Evolutionary conservation across 2,113 vertebrate species (phyloP), one percentile per base, ranked within the genome.

Genomic region (Megaceryle maxima): DNA sequence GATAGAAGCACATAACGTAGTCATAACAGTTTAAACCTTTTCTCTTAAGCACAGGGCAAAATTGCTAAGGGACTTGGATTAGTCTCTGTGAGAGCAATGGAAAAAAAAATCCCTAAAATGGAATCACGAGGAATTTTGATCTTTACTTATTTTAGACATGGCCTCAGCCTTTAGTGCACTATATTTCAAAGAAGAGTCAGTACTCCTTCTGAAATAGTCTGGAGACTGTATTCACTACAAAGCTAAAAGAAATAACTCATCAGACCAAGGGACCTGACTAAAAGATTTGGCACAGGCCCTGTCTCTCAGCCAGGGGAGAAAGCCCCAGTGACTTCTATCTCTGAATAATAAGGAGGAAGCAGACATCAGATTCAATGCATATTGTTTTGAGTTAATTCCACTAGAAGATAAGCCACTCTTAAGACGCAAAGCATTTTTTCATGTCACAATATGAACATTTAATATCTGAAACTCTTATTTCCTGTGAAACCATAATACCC

Each of bases 381-480:
- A 80, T 92, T 96, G 96, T 73, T 94, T 85, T 28, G 20, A 94
- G 62, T 59, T 95, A 96, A 97, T 97, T 97, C 95, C 67, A 80
- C 85, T 77, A 51, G 13, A 97, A 94, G 88, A 94, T 97, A 96
- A 97, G 90, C 92, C 87, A 74, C 94, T 94, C 86, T 94, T 96
- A 94, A 97, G 80, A 92, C 0, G 8, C 87, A 97, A 95, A 97
- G 85, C 37, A 16, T 69, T 96, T 97, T 96, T 83, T 96, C 80
- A 90, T 79, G 85, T 51, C 72, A 92, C 87, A 95, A 78, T 88
- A 90, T 50, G 95, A 96, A 96, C 95, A 90, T 90, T 96, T 97
- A 97, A 94, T 97, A 98, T 95, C 88, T 97, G 95, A 97, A 97
- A 96, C 92, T 72, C 55, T 92, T 94, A 95, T 97, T 97, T 96